Evolutionary conservation across 64 coral and sea anemone species (phyloP), one percentile per base, ranked within the genome.

Genomic region (Hydrozoanthus tunicans): DNA sequence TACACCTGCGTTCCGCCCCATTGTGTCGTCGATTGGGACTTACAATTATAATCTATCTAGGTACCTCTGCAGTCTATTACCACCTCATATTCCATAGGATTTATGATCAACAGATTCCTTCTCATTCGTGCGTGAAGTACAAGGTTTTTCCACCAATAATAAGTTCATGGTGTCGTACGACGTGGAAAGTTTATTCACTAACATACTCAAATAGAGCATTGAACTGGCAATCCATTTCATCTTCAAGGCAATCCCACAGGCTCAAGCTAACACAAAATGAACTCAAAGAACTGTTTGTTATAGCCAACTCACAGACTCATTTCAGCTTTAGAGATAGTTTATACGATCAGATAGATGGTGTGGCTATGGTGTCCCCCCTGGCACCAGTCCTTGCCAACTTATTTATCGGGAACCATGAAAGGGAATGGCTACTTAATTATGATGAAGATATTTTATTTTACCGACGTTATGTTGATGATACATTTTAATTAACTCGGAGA

Each of bases 101-200:
- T 83, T 64, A 23, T 64, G 27, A 4, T 23, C 24, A 0, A 58
- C 24, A n/a, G 81, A 83, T 83, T 20, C 81, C 5, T 83, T 83
- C 63, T 64, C 59, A 1, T 83, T 83, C 6, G 58, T 83, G 9
- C 27, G 64, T 5, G 58, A 25, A 9, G 32, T 83, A 9, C 15
- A 83, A 17, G 64, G 24, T 64, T 0, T 83, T 4, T 9, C 20
- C 10, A 61, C 7, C 0, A 58, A 8, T 9, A 64, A 83, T 20
- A 83, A 83, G 55, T 83, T 83, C 43, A 15, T 83, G 9, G 64
- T 83, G 17, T 83, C 59, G 6, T 83, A 64, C 64, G 81, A 83
- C 10, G 85, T 73, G 1, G 15, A 73, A 27, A 73, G 70, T n/a
- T 62, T 81, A 57, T 81, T 81, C 26, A 81, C 79, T 0, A 81